Percentiles rank a stretch among this genome's conserved stretches.
Evolutionary conservation across 2,797 vertebrate genomes (phyloP).

Genomic region (Menidia menidia): DNA sequence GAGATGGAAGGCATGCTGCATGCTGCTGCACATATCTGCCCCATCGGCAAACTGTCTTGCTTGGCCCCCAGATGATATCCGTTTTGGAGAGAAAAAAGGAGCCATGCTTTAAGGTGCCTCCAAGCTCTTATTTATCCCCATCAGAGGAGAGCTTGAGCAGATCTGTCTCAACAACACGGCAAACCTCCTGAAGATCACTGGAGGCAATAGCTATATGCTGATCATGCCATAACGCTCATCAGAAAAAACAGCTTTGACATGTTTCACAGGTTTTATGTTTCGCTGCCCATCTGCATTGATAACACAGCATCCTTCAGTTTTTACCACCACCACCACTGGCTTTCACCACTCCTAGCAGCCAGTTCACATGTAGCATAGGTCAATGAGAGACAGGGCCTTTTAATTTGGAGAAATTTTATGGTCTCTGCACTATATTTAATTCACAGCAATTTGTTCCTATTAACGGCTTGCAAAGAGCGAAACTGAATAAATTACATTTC

Average conservation of each 20-base stretch:
- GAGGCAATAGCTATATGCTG: slow-evolving; percentile 31
- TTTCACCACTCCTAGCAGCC: slow-evolving; percentile 43
- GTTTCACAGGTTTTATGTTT: slow-evolving; percentile 17
- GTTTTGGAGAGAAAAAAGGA: slow-evolving; percentile 41
- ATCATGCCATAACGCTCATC: slow-evolving; percentile 24
- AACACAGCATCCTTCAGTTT: slow-evolving; percentile 30
- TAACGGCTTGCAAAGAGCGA: not conserved
- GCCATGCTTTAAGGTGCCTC: slow-evolving; percentile 49
- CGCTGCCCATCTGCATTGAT: slow-evolving; percentile 11
- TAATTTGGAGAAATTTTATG: not conserved
- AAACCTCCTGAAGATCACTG: slow-evolving; percentile 30
- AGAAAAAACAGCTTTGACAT: slow-evolving; percentile 26
- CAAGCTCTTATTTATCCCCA: slow-evolving; percentile 55
- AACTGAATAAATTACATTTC: slow-evolving; percentile 4
- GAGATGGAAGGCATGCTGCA: slow-evolving; percentile 41
- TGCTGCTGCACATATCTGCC: slow-evolving; percentile 43
- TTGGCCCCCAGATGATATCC: slow-evolving; percentile 25
- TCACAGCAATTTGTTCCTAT: too few species aligned
- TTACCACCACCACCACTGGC: slow-evolving; percentile 8
- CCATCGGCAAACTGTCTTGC: slow-evolving; percentile 63
- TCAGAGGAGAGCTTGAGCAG: slow-evolving; percentile 39
- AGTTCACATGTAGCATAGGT: slow-evolving; percentile 2
- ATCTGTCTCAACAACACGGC: slow-evolving; percentile 45
- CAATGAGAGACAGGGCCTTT: not conserved
- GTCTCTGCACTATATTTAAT: not conserved